Evolutionary conservation across 2,888 invertebrate species (phyloP).

Genomic region (Euplexia lucipara): DNA sequence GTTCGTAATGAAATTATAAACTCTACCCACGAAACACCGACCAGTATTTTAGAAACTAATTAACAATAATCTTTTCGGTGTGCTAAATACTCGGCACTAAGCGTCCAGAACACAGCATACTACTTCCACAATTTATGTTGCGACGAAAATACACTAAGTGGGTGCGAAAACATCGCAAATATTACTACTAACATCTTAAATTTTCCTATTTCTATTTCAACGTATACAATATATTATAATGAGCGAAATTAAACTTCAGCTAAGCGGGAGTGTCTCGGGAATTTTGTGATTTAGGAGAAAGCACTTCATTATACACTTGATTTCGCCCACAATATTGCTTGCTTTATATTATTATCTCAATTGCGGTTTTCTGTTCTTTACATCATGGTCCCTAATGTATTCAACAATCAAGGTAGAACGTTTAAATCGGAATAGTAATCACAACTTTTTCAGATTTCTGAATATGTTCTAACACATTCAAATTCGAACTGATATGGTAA

Average conservation of each 20-base stretch:
- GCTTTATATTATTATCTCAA: conserved; percentile 12
- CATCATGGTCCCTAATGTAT: not conserved
- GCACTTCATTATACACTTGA: conserved; percentile 39
- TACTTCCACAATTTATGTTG: conserved; percentile 46
- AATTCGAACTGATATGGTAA: too few species aligned
- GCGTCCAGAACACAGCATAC: conserved; percentile 25
- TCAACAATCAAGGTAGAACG: not conserved
- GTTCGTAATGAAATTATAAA: conserved; percentile 33
- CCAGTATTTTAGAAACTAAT: conserved; percentile 47
- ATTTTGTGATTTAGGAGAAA: conserved; percentile 42
- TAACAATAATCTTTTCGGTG: conserved; percentile 44
- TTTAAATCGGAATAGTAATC: not conserved
- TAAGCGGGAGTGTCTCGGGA: conserved; percentile 33
- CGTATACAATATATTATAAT: conserved; percentile 41
- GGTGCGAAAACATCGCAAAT: conserved; percentile 49
- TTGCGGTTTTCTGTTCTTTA: conserved; percentile 9
- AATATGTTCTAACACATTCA: not conserved
- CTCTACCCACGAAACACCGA: conserved; percentile 21
- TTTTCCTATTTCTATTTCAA: conserved; percentile 39
- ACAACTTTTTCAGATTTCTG: not conserved
- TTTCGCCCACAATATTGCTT: conserved; percentile 7
- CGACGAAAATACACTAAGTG: conserved; percentile 51
- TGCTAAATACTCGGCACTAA: conserved; percentile 34
- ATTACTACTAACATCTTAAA: conserved; percentile 37
- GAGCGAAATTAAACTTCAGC: conserved; percentile 48